Conservation (phyloP, 2,113 vertebrate species). For the Tauraco erythrolophus region DNA sequence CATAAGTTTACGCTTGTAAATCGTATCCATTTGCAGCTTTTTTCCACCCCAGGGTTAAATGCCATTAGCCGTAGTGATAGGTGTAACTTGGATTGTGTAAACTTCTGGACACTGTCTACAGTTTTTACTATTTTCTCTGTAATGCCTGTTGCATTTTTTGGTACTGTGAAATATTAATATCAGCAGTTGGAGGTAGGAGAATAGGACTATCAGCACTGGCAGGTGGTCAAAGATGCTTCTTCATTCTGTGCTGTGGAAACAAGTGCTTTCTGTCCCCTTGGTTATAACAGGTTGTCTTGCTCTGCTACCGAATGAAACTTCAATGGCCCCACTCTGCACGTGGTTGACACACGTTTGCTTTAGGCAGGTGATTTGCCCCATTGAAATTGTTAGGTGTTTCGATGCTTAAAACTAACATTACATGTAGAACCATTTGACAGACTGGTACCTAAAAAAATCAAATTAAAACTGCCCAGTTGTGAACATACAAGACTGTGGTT, state of each 20-base stretch:
- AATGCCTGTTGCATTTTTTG: not conserved
- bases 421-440: not conserved
- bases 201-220: not conserved
- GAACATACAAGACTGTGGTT: not conserved
- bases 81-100: not conserved
- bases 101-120: not conserved
- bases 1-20: not conserved
- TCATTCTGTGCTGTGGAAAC: not conserved
- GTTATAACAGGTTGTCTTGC: not conserved
- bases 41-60: not conserved
- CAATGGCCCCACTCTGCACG: fast-evolving
- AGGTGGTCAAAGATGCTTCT: not conserved
- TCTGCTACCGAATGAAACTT: not conserved
- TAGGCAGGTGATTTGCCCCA: not conserved
- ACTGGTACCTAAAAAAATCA: not conserved
- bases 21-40: not conserved
- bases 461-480: not conserved
- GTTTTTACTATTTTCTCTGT: not conserved
- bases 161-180: not conserved
- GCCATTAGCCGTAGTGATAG: not conserved
- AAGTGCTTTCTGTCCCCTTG: not conserved
- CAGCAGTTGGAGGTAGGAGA: not conserved
- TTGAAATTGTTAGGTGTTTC: not conserved
- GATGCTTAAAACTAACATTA: not conserved
- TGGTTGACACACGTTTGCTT: not conserved